phyloP scores from a whole-genome alignment of 2,888 invertebrate genomes.

The Steinernema carpocapsae region DNA sequence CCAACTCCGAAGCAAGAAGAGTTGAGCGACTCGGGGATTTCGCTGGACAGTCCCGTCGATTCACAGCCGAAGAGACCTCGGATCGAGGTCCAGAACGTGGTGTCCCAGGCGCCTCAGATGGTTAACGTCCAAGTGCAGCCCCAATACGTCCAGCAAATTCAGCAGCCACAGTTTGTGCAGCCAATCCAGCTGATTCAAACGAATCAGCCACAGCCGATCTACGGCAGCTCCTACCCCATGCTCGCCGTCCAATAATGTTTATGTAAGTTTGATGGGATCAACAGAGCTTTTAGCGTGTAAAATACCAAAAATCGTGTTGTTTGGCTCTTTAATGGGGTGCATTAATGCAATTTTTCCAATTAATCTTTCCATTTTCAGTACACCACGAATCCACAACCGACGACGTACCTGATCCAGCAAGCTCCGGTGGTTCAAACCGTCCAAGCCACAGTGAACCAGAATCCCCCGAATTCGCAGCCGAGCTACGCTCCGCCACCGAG shows the following conservation, averaged over 20 bases:
- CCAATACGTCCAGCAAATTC: background rate
- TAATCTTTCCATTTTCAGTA: slow-evolving; percentile 1
- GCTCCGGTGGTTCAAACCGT: background rate
- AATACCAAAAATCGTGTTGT: too few species aligned
- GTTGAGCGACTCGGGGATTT: background rate
- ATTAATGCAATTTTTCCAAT: background rate
- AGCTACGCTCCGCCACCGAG: background rate
- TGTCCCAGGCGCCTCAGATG: too few species aligned
- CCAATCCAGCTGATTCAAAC: background rate
- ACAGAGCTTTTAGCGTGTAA: too few species aligned
- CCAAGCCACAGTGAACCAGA: background rate
- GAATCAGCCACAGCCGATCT: background rate
- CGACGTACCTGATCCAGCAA: background rate
- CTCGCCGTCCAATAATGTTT: background rate
- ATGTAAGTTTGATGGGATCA: background rate
- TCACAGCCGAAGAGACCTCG: background rate
- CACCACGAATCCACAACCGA: background rate
- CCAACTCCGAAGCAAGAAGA: background rate
- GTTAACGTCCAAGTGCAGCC: background rate
- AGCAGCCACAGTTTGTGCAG: slow-evolving; percentile 6
- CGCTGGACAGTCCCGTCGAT: background rate
- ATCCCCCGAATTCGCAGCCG: background rate
- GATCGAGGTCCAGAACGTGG: background rate
- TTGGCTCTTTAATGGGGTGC: too few species aligned
- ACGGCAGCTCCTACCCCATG: background rate